phyloP scores from a whole-genome alignment of 2,113 vertebrate species.

The Vicugna pacos region DNA sequence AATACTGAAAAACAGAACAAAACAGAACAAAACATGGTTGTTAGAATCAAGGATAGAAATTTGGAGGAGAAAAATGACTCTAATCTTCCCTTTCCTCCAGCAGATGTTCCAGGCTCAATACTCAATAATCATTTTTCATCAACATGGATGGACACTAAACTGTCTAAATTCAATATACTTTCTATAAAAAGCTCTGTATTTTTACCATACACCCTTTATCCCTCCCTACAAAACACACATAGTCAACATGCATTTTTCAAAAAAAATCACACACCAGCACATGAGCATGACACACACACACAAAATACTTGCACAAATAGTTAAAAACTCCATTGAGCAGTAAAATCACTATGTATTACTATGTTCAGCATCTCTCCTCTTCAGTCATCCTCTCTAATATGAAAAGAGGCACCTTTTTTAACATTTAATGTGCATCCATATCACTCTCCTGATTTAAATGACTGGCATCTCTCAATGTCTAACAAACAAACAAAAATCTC shows the following conservation, averaged over 20 bases:
- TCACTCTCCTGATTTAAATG: neutral
- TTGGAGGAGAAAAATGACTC: neutral
- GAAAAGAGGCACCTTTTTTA: neutral
- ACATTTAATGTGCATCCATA: neutral
- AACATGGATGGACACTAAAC: neutral
- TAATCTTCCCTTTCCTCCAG: neutral
- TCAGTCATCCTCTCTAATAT: neutral
- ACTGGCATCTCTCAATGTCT: neutral
- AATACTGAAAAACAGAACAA: neutral
- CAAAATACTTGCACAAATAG: neutral
- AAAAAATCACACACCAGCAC: neutral
- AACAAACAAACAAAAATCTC: neutral
- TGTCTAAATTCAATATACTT: neutral
- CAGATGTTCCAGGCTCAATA: neutral
- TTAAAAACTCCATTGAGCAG: neutral
- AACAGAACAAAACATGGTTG: neutral
- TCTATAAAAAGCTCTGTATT: constrained; percentile 3
- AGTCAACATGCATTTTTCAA: neutral
- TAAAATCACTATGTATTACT: neutral
- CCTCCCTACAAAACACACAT: neutral
- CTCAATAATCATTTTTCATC: neutral
- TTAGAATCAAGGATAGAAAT: neutral
- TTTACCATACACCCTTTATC: neutral
- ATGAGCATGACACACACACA: neutral
- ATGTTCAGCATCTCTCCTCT: neutral